Percentiles rank a stretch among this genome's conserved stretches.
Evolutionary conservation across 2,797 vertebrate genomes (phyloP).

Genomic region (Mycteria americana): DNA sequence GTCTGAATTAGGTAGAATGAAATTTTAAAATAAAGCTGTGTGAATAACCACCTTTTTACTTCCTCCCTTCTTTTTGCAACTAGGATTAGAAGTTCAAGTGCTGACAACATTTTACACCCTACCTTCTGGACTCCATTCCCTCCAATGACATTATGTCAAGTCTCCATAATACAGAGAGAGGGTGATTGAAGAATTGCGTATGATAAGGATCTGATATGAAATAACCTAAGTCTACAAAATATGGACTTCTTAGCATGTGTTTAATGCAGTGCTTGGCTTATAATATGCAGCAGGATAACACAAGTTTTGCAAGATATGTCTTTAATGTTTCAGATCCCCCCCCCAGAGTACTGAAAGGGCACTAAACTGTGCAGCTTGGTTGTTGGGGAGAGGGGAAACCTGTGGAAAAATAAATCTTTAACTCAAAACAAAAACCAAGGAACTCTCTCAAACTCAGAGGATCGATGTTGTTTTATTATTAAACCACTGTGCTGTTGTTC

Average conservation of each 20-base stretch:
- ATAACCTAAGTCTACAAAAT: neutral
- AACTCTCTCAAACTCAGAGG: conserved; percentile 45
- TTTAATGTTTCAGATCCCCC: neutral
- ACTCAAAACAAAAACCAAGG: conserved; percentile 32
- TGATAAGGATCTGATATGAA: neutral
- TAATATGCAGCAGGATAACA: neutral
- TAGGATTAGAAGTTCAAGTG: neutral
- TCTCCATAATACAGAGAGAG: neutral
- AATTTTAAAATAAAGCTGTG: neutral
- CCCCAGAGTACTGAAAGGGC: neutral
- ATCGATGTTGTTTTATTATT: conserved; percentile 76
- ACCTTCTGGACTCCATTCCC: neutral
- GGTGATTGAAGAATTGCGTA: neutral
- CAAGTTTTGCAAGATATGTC: neutral
- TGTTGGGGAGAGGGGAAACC: neutral
- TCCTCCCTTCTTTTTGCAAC: neutral
- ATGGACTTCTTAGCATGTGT: neutral
- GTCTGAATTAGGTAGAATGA: neutral
- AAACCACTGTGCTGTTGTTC: conserved; percentile 80
- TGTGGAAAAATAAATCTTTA: conserved; percentile 33
- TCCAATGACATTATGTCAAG: neutral
- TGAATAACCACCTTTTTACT: neutral
- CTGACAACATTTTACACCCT: neutral
- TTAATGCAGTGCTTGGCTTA: neutral
- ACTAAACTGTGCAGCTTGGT: neutral